These are phyloP conservation scores for Clangula hyemalis DNA, from an alignment of 2,797 vertebrate genomes.

Conservation along the genomic window DNA sequence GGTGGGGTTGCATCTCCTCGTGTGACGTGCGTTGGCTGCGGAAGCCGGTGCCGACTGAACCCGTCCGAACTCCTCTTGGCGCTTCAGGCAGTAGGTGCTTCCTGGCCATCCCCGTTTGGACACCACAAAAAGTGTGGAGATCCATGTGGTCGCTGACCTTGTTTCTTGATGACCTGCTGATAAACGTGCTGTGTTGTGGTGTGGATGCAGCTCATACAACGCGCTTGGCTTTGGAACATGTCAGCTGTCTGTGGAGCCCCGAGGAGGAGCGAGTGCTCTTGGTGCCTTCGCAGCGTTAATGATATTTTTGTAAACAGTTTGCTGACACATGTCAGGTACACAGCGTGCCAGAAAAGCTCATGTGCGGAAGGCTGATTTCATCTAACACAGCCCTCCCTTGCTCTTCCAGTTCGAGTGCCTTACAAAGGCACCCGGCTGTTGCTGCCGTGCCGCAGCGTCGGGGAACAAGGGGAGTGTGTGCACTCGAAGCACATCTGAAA, in stretches of 20 bases:
- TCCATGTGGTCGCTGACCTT: rapidly evolving
- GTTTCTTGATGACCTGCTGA: background rate
- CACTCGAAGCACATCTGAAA: background rate
- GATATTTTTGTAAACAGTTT: background rate
- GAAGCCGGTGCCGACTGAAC: background rate
- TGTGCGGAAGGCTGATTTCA: background rate
- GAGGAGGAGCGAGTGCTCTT: rapidly evolving
- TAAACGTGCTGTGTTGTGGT: background rate
- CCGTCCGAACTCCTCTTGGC: background rate
- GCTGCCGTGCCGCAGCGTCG: rapidly evolving
- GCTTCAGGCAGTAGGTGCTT: background rate
- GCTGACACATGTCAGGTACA: background rate
- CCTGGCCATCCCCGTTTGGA: background rate
- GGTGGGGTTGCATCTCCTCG: background rate
- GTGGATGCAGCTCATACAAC: background rate
- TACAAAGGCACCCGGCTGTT: background rate
- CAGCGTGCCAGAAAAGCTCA: background rate
- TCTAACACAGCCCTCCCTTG: background rate
- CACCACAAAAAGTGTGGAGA: rapidly evolving
- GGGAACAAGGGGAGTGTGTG: rapidly evolving
- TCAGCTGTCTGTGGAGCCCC: background rate
- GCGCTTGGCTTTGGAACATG: background rate
- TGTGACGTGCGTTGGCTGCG: background rate
- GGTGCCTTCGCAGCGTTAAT: rapidly evolving
- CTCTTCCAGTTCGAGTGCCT: background rate